Conservation (phyloP, 2,113 vertebrate species). For the Odocoileus hemionus region DNA sequence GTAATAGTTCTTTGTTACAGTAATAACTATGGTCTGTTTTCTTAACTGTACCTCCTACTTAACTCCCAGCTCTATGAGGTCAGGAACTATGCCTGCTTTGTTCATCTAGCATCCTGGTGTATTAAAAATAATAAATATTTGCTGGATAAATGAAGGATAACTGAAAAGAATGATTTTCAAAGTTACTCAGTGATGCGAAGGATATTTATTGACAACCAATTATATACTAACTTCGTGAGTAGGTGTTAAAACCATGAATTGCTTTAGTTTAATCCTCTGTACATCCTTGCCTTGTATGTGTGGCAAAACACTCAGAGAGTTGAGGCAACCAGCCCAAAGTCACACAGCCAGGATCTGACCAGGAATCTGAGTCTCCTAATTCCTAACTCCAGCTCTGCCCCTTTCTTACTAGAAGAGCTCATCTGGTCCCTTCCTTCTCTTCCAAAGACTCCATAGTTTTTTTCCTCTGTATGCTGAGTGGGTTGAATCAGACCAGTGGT, state of each 20-base stretch:
- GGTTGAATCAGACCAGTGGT: not conserved
- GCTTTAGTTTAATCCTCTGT: not conserved
- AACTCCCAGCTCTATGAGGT: not conserved
- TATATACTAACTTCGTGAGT: not conserved
- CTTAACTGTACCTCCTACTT: not conserved
- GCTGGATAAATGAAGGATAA: not conserved
- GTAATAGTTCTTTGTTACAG: not conserved
- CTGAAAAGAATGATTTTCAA: slow-evolving; percentile 16
- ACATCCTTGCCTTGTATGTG: not conserved
- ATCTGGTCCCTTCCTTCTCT: not conserved
- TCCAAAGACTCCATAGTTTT: not conserved
- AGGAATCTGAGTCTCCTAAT: not conserved
- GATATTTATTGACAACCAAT: not conserved
- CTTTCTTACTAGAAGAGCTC: not conserved
- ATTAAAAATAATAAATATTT: not conserved
- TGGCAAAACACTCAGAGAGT: not conserved
- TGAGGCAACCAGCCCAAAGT: not conserved
- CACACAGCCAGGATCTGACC: not conserved
- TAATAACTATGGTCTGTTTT: not conserved
- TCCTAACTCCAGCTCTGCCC: not conserved
- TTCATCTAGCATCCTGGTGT: not conserved
- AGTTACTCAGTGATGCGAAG: slow-evolving; percentile 1
- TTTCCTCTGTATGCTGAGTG: not conserved
- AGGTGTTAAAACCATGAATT: not conserved
- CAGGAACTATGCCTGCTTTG: not conserved